A percentile compares a stretch with the other conserved stretches of the same genome.
phyloP scores from a whole-genome alignment of 2,888 invertebrate species.

The Ametastegia equiseti region DNA sequence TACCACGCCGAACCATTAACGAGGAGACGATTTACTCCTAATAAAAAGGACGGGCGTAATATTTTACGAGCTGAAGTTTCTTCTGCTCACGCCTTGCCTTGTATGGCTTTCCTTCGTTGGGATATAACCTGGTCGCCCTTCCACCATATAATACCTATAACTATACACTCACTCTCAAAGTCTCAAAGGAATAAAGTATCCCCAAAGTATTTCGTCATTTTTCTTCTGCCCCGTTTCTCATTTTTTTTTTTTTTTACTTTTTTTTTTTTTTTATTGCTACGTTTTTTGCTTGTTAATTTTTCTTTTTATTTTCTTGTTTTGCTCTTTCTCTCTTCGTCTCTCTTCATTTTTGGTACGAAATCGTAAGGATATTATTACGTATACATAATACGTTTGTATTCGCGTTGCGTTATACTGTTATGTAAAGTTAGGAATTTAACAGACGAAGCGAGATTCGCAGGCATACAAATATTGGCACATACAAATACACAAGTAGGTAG shows the following conservation, averaged over 20 bases:
- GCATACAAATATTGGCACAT: neutral
- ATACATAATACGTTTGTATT: neutral
- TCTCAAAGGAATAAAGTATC: conserved; percentile 11
- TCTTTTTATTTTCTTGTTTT: neutral
- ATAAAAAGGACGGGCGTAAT: conserved; percentile 68
- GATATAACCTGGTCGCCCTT: conserved; percentile 50
- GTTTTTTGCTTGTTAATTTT: neutral
- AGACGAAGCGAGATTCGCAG: neutral
- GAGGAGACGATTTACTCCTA: conserved; percentile 73
- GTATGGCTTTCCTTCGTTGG: conserved; percentile 60
- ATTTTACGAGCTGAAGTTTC: conserved; percentile 68
- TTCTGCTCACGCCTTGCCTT: conserved; percentile 60
- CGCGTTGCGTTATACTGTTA: neutral
- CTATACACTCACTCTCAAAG: neutral
- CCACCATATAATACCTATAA: neutral
- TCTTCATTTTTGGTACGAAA: neutral
- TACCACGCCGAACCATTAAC: conserved; percentile 57
- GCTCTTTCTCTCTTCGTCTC: neutral
- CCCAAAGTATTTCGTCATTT: conserved; percentile 28
- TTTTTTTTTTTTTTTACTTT: neutral
- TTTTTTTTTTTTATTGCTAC: neutral
- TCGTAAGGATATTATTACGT: neutral
- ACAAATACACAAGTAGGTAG: too few species aligned
- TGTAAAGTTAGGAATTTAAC: neutral
- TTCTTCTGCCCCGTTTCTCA: too few species aligned